These are phyloP conservation scores for Strigops habroptila DNA, from an alignment of 2,113 vertebrate species.

Conservation along the genomic window DNA sequence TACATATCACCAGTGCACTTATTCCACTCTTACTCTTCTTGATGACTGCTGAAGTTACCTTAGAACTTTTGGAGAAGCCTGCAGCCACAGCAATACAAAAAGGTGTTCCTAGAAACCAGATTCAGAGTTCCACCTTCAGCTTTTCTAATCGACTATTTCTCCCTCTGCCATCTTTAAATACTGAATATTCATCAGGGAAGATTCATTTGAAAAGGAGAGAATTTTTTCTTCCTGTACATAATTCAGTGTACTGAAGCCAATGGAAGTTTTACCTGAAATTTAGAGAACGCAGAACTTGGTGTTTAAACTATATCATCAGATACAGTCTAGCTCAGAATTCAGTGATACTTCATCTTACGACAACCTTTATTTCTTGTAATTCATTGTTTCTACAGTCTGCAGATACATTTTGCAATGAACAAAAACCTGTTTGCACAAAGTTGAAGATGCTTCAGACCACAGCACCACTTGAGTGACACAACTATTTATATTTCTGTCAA, in stretches of 20 bases:
- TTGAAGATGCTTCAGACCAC: background rate
- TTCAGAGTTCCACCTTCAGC: background rate
- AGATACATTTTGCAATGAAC: background rate
- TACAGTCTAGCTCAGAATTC: background rate
- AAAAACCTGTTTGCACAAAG: background rate
- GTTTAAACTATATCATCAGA: background rate
- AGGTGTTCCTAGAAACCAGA: background rate
- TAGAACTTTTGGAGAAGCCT: background rate
- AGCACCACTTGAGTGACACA: background rate
- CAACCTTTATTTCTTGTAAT: background rate
- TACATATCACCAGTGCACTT: background rate
- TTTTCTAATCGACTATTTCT: background rate
- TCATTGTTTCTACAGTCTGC: background rate
- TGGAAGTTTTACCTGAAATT: fast-evolving
- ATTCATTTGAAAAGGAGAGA: background rate
- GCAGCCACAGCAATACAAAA: background rate
- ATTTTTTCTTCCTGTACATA: background rate
- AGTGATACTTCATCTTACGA: background rate
- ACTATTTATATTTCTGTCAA: background rate
- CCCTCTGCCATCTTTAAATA: background rate
- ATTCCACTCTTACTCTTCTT: background rate
- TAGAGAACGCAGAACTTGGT: background rate
- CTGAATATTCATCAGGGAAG: background rate
- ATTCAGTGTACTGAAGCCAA: background rate
- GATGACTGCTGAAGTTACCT: background rate